Base-by-base conservation (phyloP, 2,888 invertebrate species). In the Phortica magna region DNA sequence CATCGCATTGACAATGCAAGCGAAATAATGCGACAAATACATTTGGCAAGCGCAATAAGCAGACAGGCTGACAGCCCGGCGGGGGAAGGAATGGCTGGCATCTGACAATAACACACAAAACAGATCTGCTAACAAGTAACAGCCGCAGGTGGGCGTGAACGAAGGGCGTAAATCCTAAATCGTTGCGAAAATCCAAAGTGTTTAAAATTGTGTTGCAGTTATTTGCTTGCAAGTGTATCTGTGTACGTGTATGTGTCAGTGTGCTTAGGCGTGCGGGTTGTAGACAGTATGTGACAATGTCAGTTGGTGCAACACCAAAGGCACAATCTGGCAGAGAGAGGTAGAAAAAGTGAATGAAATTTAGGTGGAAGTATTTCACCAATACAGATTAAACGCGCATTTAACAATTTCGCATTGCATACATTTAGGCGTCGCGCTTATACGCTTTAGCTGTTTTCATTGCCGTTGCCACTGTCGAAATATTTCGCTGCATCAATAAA, bases 381-480 rank as follows among this genome's bases (percentile, higher is more conserved):
- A 82, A 85, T 85, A 84, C 85, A 85, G 85, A 85, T 85, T 87
- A 87, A 83, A 85, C 84, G 84, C 84, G 80, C 83, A 82, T 87
- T 85, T 85, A 85, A 85, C 87, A 87, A 85, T 85, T 85, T 81
- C 85, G 81, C 87, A 79, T 84, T 87, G 85, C 87, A 87, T 85
- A 85, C 84, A 85, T 84, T 85, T 85, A 85, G 85, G 82, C 81
- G 82, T 31, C 39, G 17, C 19, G n/a, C 65, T n/a, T 43, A 22
- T 42, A 22, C 61, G 74, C 74, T 65, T 43, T 72, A 53, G 65
- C 17, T 41, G 74, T n/a, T 42, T 80, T 43, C 68, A 74, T 14
- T 42, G 74, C 75, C 55, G 65, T 19, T 59, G 71, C 55, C 48
- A 74, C 59, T 68, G 61, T 61, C 55, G 75, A 76, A 61, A 61